phyloP scores from a whole-genome alignment of 2,113 vertebrate species.

The Chaetops frenatus region DNA sequence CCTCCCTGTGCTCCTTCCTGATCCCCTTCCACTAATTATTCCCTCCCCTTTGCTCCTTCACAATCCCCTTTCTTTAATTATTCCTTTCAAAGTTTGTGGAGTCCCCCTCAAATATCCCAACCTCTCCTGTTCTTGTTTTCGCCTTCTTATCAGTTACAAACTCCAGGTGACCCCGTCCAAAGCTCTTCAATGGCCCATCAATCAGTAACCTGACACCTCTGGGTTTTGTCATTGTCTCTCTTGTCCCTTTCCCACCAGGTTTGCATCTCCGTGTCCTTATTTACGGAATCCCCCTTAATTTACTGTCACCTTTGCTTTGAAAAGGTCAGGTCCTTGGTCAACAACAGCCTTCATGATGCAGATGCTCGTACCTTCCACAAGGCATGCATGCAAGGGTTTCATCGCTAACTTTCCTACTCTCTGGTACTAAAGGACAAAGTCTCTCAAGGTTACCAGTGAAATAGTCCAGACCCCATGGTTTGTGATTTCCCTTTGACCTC shows the following conservation, averaged over 20 bases:
- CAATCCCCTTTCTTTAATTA: neutral
- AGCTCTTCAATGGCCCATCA: neutral
- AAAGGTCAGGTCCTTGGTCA: neutral
- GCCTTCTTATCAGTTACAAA: neutral
- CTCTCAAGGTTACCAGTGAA: neutral
- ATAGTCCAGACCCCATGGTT: neutral
- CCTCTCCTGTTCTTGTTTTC: neutral
- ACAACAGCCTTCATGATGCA: neutral
- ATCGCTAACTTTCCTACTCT: neutral
- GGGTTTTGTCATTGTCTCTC: neutral
- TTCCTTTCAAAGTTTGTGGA: neutral
- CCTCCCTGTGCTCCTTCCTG: neutral
- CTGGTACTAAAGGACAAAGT: neutral
- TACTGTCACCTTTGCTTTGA: neutral
- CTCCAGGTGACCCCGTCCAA: neutral
- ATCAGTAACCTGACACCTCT: neutral
- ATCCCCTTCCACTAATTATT: neutral
- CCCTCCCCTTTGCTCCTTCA: neutral
- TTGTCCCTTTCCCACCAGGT: neutral
- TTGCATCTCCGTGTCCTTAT: neutral
- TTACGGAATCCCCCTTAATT: neutral
- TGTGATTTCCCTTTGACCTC: neutral
- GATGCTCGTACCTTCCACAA: neutral
- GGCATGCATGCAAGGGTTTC: neutral
- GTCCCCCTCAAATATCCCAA: neutral